Evolutionary conservation across 2,113 vertebrate species (phyloP), one percentile per base, ranked within the genome.

Genomic region (Cairina moschata): DNA sequence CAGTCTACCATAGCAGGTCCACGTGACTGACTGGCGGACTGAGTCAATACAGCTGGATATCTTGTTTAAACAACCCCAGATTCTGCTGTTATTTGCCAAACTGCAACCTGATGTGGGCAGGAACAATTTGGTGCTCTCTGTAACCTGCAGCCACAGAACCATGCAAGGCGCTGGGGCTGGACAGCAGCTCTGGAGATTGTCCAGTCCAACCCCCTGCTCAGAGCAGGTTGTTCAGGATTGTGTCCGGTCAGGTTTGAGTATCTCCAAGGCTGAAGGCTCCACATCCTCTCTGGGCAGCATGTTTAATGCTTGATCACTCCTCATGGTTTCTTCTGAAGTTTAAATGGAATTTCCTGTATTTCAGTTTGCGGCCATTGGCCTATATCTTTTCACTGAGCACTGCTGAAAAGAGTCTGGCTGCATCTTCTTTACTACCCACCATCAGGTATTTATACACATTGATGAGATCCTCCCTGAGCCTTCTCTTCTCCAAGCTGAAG

Each of bases 51-150:
- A 81, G 14, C 38, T 88, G 83, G 16, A n/a, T 83, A 63, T 58
- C 50, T 88, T 88, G 65, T 94, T 92, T 81, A 95, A 97, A 96
- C 83, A 94, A 50, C 85, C 22, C 65, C 81, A 46, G 77, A 42
- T 96, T 83, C 59, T 77, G 72, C 71, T 91, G 1, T 83, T 94
- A 59, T 88, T 95, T 97, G 77, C 81, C 72, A 56, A 92, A 65
- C 60, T 86, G 65, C 68, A 90, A 17, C 29, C 78, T 72, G 13
- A 34, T 84, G 62, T 28, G 38, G 32, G 56, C 56, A 91, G 74
- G 29, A 88, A 50, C 46, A 88, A 69, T 77, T 83, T 56, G 31
- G 2, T 73, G 31, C 23, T 81, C 65, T 86, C 58, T 31, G 50
- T 66, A 80, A 90, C 55, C 17, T 1, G 0, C 63, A 73, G 3